Evolutionary conservation across 1,140 invertebrate genomes (phyloP).

Genomic region (Cephus cinctus): DNA sequence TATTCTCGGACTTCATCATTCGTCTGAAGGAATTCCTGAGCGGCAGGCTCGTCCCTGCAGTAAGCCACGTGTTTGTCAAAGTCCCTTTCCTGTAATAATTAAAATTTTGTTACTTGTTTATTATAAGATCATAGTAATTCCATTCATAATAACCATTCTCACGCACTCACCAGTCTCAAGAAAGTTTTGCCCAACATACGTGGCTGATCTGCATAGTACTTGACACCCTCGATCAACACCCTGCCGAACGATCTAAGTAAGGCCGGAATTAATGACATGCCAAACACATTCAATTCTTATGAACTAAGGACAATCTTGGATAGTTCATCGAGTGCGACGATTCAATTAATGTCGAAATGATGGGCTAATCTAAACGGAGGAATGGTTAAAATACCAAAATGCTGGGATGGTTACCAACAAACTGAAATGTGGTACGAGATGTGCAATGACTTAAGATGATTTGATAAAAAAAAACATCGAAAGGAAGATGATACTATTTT

Average conservation of each 20-base stretch:
- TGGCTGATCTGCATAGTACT: conserved; percentile 88
- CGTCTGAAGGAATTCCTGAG: conserved; percentile 75
- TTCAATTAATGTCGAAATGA: too few species aligned
- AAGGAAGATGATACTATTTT: too few species aligned
- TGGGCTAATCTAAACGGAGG: too few species aligned
- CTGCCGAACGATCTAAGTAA: conserved; percentile 66
- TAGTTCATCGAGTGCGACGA: too few species aligned
- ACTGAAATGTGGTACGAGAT: too few species aligned
- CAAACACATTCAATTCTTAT: conserved; percentile 46
- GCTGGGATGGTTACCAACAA: too few species aligned
- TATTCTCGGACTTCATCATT: conserved; percentile 72
- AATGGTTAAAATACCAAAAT: too few species aligned
- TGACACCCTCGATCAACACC: conserved; percentile 89
- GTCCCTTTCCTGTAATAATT: conserved; percentile 71
- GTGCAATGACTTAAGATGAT: too few species aligned
- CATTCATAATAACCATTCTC: conserved; percentile 3
- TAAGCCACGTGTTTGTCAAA: conserved; percentile 92
- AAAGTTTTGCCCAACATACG: conserved; percentile 84
- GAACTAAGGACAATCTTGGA: conserved; percentile 25
- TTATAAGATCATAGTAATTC: conserved; percentile 4
- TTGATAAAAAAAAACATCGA: too few species aligned
- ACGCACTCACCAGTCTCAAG: conserved; percentile 73
- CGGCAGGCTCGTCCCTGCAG: conserved; percentile 80
- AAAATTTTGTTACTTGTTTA: conserved; percentile 7
- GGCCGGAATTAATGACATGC: conserved; percentile 54